Evolutionary conservation across 1,140 invertebrate genomes (phyloP).

Genomic region (Hyles vespertilio): DNA sequence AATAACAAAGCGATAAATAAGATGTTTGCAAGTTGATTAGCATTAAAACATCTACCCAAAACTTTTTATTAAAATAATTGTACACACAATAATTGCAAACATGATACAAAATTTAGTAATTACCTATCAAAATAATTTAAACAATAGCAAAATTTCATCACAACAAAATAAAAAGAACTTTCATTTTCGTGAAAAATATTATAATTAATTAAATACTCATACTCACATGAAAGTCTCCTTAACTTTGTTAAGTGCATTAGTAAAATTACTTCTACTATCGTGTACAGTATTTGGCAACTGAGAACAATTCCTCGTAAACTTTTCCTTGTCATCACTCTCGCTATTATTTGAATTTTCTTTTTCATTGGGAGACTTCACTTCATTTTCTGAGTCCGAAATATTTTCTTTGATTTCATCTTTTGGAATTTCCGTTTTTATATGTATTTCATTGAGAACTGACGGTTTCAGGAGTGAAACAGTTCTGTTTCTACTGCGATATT

Average conservation of each 20-base stretch:
- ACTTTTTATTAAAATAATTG: no score
- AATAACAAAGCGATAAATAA: neutral
- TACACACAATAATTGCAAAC: no score
- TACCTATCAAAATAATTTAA: no score
- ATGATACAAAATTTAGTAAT: no score
- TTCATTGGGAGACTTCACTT: slow-evolving; percentile 45
- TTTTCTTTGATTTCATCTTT: slow-evolving; percentile 37
- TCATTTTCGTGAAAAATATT: neutral
- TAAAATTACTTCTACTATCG: slow-evolving; percentile 63
- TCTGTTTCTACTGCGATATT: slow-evolving; percentile 56
- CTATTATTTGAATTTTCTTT: slow-evolving; percentile 55
- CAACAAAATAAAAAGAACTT: no score
- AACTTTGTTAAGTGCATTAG: slow-evolving; percentile 69
- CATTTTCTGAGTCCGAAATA: slow-evolving; percentile 59
- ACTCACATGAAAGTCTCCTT: slow-evolving; percentile 68
- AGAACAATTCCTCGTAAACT: slow-evolving; percentile 45
- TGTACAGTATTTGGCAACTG: slow-evolving; percentile 48
- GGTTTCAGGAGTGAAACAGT: slow-evolving; percentile 66
- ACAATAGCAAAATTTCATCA: no score
- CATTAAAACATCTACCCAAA: no score
- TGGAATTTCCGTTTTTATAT: slow-evolving; percentile 61
- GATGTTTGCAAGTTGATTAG: neutral
- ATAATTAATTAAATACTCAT: slow-evolving; percentile 1
- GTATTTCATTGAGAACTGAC: slow-evolving; percentile 70
- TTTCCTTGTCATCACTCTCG: slow-evolving; percentile 49